phyloP scores from a whole-genome alignment of 2,113 vertebrate species.

The Prunella himalayana region DNA sequence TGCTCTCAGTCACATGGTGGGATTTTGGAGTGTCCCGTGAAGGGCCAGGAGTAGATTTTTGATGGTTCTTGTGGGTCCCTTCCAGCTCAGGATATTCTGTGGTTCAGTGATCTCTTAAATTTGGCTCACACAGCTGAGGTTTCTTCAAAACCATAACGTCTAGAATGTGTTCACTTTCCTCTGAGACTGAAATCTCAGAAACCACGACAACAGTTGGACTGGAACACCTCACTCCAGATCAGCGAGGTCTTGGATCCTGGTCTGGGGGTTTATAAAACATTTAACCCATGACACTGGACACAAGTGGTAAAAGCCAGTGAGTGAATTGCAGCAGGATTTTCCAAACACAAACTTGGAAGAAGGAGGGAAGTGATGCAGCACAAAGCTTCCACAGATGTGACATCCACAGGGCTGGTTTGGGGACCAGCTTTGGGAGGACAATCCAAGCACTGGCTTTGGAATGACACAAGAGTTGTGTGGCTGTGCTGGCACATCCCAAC shows the following conservation, averaged over 20 bases:
- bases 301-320: background rate
- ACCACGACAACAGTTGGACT: background rate
- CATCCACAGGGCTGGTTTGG: background rate
- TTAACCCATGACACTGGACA: too few species aligned
- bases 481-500: background rate
- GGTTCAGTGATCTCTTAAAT: background rate
- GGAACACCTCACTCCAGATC: background rate
- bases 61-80: background rate
- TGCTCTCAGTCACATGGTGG: background rate
- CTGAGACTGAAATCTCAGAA: background rate
- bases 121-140: background rate
- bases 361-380: background rate
- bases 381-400: accelerated
- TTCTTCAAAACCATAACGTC: background rate
- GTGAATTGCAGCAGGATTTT: background rate
- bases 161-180: background rate
- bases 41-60: background rate
- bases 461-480: background rate
- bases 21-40: background rate
- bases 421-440: background rate
- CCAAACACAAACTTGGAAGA: background rate
- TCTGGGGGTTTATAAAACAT: background rate
- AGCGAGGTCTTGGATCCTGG: background rate
- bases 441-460: background rate
- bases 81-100: background rate